Base-by-base conservation (phyloP, 2,888 invertebrate species). In the Cremastinae sp. region DNA sequence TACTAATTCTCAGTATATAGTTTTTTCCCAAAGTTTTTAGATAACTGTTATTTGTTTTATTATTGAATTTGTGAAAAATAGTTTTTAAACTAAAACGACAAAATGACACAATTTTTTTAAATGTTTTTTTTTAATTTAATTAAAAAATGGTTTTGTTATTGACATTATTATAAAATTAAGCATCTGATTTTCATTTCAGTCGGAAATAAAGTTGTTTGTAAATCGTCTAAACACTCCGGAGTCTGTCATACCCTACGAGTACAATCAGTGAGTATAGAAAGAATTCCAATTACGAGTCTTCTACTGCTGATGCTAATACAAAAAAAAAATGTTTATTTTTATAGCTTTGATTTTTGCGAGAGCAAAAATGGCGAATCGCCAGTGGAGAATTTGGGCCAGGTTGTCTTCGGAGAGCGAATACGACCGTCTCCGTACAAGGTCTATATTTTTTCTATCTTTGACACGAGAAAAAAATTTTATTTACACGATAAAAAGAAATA, bases 401-500 rank as follows among this genome's bases (percentile, higher is more conserved):
- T 99, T 43, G 96, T 99, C 0, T 99, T 99, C 90, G 99, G 99
- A n/a, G 99, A 99, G 91, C 92, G 99, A 85, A 99, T 99, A 86
- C 92, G 98, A 65, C 96, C 98, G 0, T 98, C 98, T 62, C 96
- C 95, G 0, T 99, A 99, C 86, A 93, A 95, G 90, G 95, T 98
- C 79, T 47, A 41, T 62, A 61, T 28, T 34, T 43, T 14, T 0
- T 14, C 20, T 16, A 12, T 3, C 36, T 54, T 45, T 20, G 16
- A 7, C 3, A 20, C 36, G 2, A 1, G 10, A 0, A 16, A 14
- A 51, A 0, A 14, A 41, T n/a, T 4, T 38, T 59, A 7, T 18
- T 20, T 8, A 20, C 14, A n/a, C n/a, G 9, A 51, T 43, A 20
- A 34, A 36, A 34, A n/a, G 8, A 2, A 1, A 2, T 38, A 22